phyloP scores from a whole-genome alignment of 2,797 vertebrate genomes.

The Microctenopoma lineatum region DNA sequence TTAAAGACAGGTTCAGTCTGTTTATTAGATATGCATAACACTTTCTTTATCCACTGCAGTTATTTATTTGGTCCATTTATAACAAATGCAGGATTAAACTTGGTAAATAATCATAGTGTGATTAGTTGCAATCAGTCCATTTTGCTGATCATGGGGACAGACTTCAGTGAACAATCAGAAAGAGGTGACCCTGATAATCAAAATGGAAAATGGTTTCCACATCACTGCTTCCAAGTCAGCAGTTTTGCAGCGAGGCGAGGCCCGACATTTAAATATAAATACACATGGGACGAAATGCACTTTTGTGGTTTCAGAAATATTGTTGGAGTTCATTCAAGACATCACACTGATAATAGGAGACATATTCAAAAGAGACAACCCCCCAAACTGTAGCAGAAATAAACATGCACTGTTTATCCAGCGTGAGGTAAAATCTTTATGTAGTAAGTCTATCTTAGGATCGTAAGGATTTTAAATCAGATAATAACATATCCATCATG shows the following conservation, averaged over 20 bases:
- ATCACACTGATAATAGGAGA: neutral
- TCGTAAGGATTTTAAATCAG: neutral
- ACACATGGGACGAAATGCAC: neutral
- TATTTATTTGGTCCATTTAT: conserved; percentile 24
- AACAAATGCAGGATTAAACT: conserved; percentile 22
- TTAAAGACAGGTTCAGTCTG: neutral
- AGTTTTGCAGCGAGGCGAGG: neutral
- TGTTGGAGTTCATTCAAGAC: neutral
- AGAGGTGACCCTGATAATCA: conserved; percentile 18
- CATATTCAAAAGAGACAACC: too few species aligned
- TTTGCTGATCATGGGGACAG: conserved; percentile 17
- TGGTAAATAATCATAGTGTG: conserved; percentile 25
- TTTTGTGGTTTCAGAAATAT: neutral
- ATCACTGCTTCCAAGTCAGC: conserved; percentile 22
- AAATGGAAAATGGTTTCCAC: conserved; percentile 51
- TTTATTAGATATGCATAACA: conserved; percentile 2
- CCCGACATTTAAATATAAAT: neutral
- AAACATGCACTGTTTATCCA: too few species aligned
- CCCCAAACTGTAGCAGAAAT: too few species aligned
- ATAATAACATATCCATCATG: neutral
- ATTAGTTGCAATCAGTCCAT: neutral
- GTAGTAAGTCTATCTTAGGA: neutral
- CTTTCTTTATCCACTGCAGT: neutral
- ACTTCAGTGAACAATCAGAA: conserved; percentile 9
- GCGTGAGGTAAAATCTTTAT: neutral